Conservation (phyloP, 2,797 vertebrate species). For the Coracias cyanogaster region DNA sequence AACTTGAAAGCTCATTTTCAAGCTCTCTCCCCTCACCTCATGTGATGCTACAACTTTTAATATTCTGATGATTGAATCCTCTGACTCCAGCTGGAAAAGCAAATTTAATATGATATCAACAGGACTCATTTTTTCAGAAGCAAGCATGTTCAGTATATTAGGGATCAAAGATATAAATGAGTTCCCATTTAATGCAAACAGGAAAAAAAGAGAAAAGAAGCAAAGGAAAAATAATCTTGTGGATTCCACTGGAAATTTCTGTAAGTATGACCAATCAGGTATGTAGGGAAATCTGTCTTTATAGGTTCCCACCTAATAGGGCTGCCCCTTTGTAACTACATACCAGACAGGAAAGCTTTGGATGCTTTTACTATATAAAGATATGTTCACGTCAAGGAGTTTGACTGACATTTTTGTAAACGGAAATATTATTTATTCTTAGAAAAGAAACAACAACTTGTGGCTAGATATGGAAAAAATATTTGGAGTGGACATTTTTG, state of each 20-base stretch:
- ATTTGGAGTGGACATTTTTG: constrained; percentile 68
- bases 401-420: constrained; percentile 73
- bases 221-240: not conserved
- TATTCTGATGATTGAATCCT: constrained; percentile 9
- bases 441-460: constrained; percentile 69
- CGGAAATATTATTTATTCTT: constrained; percentile 74
- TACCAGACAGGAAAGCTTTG: constrained; percentile 27
- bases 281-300: constrained; percentile 32
- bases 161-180: not conserved
- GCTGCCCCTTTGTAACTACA: not conserved
- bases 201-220: not conserved
- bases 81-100: constrained; percentile 1
- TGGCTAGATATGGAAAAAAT: constrained; percentile 77
- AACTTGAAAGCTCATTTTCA: constrained; percentile 69
- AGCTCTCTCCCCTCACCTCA: not conserved
- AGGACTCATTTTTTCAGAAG: not conserved
- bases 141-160: not conserved
- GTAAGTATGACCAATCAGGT: not conserved
- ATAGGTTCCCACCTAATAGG: constrained; percentile 19
- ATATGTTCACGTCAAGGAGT: constrained; percentile 57
- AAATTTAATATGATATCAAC: not conserved
- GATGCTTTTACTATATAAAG: constrained; percentile 81
- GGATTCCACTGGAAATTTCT: not conserved
- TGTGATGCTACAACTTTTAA: constrained; percentile 4
- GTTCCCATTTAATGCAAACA: not conserved